These are phyloP conservation scores for Phthorimaea operculella DNA, from an alignment of 1,140 invertebrate species.

Conservation along the genomic window DNA sequence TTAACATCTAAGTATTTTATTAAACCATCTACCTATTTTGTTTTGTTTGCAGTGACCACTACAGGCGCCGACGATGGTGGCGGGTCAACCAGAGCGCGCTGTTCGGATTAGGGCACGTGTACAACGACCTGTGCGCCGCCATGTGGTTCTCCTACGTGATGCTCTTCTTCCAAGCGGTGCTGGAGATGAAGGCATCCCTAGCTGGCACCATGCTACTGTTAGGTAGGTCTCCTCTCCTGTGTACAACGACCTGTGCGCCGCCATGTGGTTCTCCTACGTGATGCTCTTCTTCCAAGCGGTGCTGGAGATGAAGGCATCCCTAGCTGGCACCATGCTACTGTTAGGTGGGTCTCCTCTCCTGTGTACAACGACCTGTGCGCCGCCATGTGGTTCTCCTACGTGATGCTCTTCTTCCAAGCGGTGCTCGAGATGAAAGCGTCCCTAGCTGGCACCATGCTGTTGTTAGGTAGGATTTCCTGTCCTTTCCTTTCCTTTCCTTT, in stretches of 20 bases:
- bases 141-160: slow-evolving; percentile 96
- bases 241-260: slow-evolving; percentile 90
- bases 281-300: slow-evolving; percentile 89
- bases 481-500: too few species aligned
- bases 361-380: slow-evolving; percentile 92
- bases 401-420: slow-evolving; percentile 87
- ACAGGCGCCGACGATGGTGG: slow-evolving; percentile 39
- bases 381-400: slow-evolving; percentile 95
- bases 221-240: too few species aligned
- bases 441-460: slow-evolving; percentile 80
- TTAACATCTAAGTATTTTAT: too few species aligned
- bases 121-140: slow-evolving; percentile 90
- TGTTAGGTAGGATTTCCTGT: slow-evolving; percentile 79
- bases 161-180: slow-evolving; percentile 86
- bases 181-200: slow-evolving; percentile 75
- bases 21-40: too few species aligned
- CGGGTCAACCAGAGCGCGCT: slow-evolving; percentile 69
- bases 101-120: slow-evolving; percentile 87
- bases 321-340: slow-evolving; percentile 82
- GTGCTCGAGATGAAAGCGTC: slow-evolving; percentile 78
- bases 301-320: slow-evolving; percentile 74
- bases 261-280: slow-evolving; percentile 95
- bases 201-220: slow-evolving; percentile 84
- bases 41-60: not conserved
- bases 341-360: too few species aligned